Base-by-base conservation (phyloP, 2,113 vertebrate genomes). In the Salminus brasiliensis region DNA sequence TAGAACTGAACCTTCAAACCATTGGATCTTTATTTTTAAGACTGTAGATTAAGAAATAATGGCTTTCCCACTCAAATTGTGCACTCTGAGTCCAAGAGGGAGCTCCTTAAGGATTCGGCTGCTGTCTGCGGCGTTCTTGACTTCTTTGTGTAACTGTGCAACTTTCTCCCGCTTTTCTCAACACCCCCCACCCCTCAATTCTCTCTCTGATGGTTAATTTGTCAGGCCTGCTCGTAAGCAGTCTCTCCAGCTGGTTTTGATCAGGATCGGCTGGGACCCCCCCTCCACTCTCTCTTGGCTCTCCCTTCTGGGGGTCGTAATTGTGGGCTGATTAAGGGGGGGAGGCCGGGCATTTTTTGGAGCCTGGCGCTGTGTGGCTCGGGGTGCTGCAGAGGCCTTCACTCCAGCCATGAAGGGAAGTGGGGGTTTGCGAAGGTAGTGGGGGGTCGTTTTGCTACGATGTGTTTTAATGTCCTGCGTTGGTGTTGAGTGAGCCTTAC, bases 171-270 rank as follows among this genome's bases (percentile, higher is more conserved):
- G 52, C 76, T 75, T 65, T 82, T 59, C 60, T 62, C 29, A 27
- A 39, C n/a, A 78, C 80, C 9, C 72, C 80, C 18, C 53, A 36
- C n/a, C 34, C 63, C 57, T 71, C 49, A 10, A 25, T 86, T 79
- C 57, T 73, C 78, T 86, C 85, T 90, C 85, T 78, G 87, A 88
- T 91, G 87, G 81, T 90, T 92, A 85, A 91, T 93, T 93, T 93
- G 88, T 90, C 87, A 83, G 91, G 88, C 76, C 89, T 88, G 89
- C 91, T 91, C 84, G 86, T 90, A 92, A 91, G 87, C 92, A 83
- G 87, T 83, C 76, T 87, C 86, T 89, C 81, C 93, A 94, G 92
- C 91, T 94, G 93, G 90, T 94, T 93, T 91, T 93, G 91, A 94
- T 94, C 91, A 92, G 81, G 87, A 85, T 84, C 86, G 83, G 84